Base-by-base conservation (phyloP, 2,797 vertebrate species). In the Scleropages formosus region DNA sequence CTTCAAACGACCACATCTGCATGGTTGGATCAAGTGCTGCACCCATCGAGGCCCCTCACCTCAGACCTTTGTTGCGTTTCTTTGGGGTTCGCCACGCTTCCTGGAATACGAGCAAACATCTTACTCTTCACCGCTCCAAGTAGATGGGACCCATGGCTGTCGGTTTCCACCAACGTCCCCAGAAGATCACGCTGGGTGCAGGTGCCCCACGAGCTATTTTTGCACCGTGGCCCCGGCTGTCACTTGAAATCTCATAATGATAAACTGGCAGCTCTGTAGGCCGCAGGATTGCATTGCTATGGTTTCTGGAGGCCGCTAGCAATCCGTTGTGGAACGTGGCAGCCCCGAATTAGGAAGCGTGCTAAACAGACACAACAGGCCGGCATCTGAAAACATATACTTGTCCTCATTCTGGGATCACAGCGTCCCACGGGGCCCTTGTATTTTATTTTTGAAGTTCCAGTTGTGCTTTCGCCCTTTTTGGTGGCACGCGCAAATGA, bases 1-100 rank as follows among this genome's bases (percentile, higher is more conserved):
- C 88, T 85, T 83, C 88, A 80, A 81, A 75, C 84, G 84, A 81
- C 83, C 84, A 87, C 79, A 83, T 87, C 82, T 82, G 83, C 85
- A 80, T 80, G 80, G 85, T 86, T 83, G 76, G 72, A 73, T 74
- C 81, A 58, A 77, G 62, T 80, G 79, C 79, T 85, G 82, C 62
- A 72, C 77, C 80, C 82, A 78, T 44, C 79, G 84, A 81, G 86
- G n/a, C 76, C 60, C 47, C 73, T 60, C 59, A 31, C 18, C 72
- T 53, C 64, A 39, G 20, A 71, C 74, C 22, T 75, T 78, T 65
- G 46, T 72, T 83, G 81, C 59, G 53, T 84, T 86, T 84, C 88
- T 87, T 81, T 85, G 84, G 79, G 76, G 74, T 73, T 61, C 44
- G 75, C 73, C 56, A 3, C 51, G 77, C 80, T 72, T 86, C 82